Evolutionary conservation across 1,140 invertebrate species (phyloP).

Genomic region (Aphelinus atriplicis): DNA sequence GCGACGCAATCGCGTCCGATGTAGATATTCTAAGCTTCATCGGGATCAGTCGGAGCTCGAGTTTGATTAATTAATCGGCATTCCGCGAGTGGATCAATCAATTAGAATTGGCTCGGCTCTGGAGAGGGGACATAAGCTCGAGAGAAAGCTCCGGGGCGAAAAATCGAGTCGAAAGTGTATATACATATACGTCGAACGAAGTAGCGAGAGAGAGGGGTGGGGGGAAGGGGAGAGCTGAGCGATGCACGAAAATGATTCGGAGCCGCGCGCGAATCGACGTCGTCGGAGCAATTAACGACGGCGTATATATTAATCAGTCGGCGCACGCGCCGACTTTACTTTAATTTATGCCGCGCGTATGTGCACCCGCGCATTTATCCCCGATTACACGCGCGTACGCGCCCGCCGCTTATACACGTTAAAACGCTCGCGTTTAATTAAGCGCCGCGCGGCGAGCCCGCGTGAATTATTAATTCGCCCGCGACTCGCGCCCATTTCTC

Average conservation of each 20-base stretch:
- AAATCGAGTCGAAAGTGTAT: no score
- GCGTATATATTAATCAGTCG: constrained; percentile 26
- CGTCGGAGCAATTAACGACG: constrained; percentile 12
- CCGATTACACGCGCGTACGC: constrained; percentile 38
- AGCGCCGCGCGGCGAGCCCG: constrained; percentile 21
- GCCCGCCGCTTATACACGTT: constrained; percentile 23
- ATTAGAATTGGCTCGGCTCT: no score
- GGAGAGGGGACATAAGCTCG: no score
- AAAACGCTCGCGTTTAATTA: constrained; percentile 47
- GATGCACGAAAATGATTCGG: constrained; percentile 10
- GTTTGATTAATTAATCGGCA: no score
- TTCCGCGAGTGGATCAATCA: no score
- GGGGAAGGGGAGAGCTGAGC: neutral
- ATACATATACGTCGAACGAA: neutral
- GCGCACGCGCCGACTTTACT: constrained; percentile 5
- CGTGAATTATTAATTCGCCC: constrained; percentile 15
- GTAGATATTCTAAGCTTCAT: no score
- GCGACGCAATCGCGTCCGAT: no score
- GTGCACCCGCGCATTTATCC: constrained; percentile 9
- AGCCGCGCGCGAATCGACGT: neutral
- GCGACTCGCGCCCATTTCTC: neutral
- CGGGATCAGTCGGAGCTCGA: no score
- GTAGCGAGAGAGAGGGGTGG: neutral
- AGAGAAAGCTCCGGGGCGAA: no score
- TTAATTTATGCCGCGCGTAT: constrained; percentile 31